Evolutionary conservation across 2,888 invertebrate genomes (phyloP).

Genomic region (Epinotia demarniana): DNA sequence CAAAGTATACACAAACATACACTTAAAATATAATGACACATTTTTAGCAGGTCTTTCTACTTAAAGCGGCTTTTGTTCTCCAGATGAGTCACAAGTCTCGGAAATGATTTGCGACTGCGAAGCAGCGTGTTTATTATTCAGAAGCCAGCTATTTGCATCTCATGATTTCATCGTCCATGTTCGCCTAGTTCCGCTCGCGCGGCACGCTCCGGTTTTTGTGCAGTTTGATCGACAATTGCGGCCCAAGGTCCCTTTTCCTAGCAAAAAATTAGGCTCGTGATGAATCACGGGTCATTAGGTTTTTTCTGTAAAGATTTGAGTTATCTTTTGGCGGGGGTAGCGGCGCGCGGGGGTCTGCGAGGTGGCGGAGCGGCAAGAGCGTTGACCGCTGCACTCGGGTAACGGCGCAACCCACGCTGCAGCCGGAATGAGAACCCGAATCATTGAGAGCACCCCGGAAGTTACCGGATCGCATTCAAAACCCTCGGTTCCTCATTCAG

Average conservation of each 20-base stretch:
- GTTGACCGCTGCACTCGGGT: conserved; percentile 69
- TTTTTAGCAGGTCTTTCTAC: neutral
- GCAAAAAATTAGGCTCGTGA: conserved; percentile 35
- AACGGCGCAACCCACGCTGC: conserved; percentile 65
- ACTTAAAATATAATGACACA: neutral
- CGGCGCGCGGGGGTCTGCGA: conserved; percentile 52
- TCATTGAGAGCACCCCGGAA: conserved; percentile 21
- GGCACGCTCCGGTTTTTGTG: conserved; percentile 51
- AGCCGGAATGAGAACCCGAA: conserved; percentile 55
- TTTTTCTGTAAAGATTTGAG: conserved; percentile 29
- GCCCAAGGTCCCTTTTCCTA: conserved; percentile 5
- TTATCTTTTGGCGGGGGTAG: conserved; percentile 36
- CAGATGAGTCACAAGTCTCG: conserved; percentile 32
- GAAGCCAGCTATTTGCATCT: conserved; percentile 31
- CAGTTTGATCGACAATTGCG: conserved; percentile 25
- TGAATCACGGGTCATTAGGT: conserved; percentile 43
- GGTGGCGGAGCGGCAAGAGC: conserved; percentile 76
- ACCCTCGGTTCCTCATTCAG: neutral
- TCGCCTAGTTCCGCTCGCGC: conserved; percentile 42
- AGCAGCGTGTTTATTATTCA: conserved; percentile 36
- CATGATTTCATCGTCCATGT: conserved; percentile 52
- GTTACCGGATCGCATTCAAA: conserved; percentile 1
- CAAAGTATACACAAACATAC: neutral
- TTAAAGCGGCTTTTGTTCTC: conserved; percentile 10
- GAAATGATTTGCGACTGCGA: conserved; percentile 24